Evolutionary conservation across 2,888 invertebrate genomes (phyloP).

Genomic region (Dorcus hopei): DNA sequence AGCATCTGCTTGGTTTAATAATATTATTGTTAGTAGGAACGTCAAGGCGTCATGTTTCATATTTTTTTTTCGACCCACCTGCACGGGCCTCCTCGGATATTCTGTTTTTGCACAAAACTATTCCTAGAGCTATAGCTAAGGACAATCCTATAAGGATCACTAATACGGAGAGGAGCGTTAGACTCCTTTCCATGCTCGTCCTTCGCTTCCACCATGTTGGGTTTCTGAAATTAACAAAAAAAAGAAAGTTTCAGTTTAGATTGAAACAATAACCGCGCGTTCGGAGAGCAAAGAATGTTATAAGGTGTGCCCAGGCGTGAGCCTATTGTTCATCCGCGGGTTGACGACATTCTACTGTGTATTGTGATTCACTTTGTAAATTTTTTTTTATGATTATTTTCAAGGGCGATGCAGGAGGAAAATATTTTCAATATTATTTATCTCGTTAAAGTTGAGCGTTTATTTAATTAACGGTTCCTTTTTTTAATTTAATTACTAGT

Average conservation of each 20-base stretch:
- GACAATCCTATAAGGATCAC: slow-evolving; percentile 60
- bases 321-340: too few species aligned
- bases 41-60: slow-evolving; percentile 17
- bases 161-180: slow-evolving; percentile 59
- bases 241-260: slow-evolving; percentile 5
- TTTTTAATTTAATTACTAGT: too few species aligned
- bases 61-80: background rate
- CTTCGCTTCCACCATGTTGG: slow-evolving; percentile 80
- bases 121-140: slow-evolving; percentile 60
- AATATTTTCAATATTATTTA: too few species aligned
- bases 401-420: too few species aligned
- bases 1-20: slow-evolving; percentile 25
- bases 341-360: too few species aligned
- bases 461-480: too few species aligned
- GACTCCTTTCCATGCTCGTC: slow-evolving; percentile 67
- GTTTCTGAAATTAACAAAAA: slow-evolving; percentile 56
- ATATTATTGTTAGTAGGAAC: slow-evolving; percentile 7
- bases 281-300: background rate
- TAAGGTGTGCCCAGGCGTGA: too few species aligned
- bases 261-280: slow-evolving; percentile 5
- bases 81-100: too few species aligned
- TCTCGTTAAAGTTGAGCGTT: too few species aligned
- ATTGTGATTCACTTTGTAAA: too few species aligned
- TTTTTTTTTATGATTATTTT: too few species aligned
- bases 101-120: slow-evolving; percentile 48